Conservation (phyloP, 2,888 invertebrate species). For the Orchesellides sinensis region DNA sequence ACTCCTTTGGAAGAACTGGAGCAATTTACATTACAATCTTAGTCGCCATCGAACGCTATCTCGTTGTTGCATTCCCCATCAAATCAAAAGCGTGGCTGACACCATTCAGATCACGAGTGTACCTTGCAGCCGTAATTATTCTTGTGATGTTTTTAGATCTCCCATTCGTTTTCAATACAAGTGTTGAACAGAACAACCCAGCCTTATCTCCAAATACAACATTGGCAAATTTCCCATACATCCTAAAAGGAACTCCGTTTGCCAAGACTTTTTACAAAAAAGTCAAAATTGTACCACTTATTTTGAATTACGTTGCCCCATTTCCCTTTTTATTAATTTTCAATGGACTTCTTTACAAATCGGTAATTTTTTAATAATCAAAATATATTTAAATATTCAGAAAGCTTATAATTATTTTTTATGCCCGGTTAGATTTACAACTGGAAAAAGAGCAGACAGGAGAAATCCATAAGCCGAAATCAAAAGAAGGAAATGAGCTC, state of each 20-base stretch:
- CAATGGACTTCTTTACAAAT: constrained; percentile 1
- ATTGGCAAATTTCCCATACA: background rate
- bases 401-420: background rate
- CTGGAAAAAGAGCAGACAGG: constrained; percentile 30
- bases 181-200: background rate
- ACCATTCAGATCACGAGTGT: background rate
- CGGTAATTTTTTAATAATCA: background rate
- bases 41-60: constrained; percentile 1
- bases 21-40: constrained; percentile 5
- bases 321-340: background rate
- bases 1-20: constrained; percentile 1
- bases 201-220: background rate
- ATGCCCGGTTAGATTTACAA: constrained; percentile 23
- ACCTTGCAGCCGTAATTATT: background rate
- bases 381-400: background rate
- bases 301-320: background rate
- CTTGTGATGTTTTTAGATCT: background rate
- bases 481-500: constrained; percentile 29
- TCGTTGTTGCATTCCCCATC: background rate
- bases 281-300: background rate
- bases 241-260: background rate
- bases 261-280: background rate
- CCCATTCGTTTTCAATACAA: background rate
- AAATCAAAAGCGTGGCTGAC: background rate
- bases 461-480: background rate